Conservation (phyloP, 2,888 invertebrate species). For the Linyphia triangularis region DNA sequence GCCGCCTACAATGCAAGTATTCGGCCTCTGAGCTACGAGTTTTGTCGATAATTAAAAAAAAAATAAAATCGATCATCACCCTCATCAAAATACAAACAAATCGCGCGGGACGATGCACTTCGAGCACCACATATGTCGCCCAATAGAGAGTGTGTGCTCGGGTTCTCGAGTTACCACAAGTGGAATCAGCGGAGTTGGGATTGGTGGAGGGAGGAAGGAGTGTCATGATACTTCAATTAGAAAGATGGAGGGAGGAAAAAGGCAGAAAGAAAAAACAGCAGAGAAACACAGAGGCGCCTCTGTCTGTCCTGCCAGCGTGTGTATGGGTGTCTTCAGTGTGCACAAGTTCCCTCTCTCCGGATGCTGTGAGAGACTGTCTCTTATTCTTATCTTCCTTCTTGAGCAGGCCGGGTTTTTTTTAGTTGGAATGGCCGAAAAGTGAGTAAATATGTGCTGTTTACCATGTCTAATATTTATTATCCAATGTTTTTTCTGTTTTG, state of each 20-base stretch:
- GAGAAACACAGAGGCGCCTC: constrained; percentile 61
- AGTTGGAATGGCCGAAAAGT: background rate
- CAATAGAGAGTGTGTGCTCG: constrained; percentile 49
- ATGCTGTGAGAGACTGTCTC: background rate
- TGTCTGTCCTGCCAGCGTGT: constrained; percentile 11
- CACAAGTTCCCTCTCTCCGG: constrained; percentile 21
- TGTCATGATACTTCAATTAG: constrained; percentile 62
- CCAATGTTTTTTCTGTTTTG: too few relatives aligned
- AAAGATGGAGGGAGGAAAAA: background rate
- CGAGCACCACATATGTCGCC: constrained; percentile 20
- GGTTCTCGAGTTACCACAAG: constrained; percentile 55
- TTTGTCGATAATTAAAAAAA: too few relatives aligned
- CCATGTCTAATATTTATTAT: too few relatives aligned
- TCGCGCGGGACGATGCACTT: too few relatives aligned
- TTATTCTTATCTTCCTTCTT: constrained; percentile 14
- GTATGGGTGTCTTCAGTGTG: constrained; percentile 10
- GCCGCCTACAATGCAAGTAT: too few relatives aligned
- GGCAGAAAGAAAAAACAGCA: background rate
- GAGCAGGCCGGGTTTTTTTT: background rate
- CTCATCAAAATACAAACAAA: too few relatives aligned
- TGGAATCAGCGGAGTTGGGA: constrained; percentile 12
- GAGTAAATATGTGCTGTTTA: background rate
- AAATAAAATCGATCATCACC: too few relatives aligned
- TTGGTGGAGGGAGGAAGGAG: constrained; percentile 26
- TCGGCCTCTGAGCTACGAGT: too few relatives aligned